A percentile compares a stretch with the other conserved stretches of the same genome.
Conservation (phyloP, 1,140 invertebrate genomes). For the Choristoneura fumiferana region DNA sequence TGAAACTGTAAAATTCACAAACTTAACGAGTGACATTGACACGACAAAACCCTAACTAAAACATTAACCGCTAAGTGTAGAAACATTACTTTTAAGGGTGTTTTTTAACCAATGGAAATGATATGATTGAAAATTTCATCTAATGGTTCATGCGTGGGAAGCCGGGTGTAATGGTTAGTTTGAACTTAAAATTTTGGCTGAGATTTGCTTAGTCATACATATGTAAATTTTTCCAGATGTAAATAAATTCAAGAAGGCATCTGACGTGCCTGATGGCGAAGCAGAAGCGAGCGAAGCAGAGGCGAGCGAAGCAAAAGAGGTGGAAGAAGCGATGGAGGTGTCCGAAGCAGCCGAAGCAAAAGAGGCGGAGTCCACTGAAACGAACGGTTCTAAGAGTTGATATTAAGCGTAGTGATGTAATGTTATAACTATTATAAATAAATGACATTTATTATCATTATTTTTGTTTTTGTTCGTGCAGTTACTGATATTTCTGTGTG, state of each 20-base stretch:
- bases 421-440: conserved; percentile 7
- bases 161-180: too few species aligned
- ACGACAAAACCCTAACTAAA: too few species aligned
- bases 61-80: too few species aligned
- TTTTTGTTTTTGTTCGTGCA: neutral
- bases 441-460: conserved; percentile 12
- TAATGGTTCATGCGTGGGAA: too few species aligned
- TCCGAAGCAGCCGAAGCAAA: neutral
- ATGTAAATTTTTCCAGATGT: conserved; percentile 38
- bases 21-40: too few species aligned
- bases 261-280: conserved; percentile 28
- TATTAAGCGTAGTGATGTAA: neutral
- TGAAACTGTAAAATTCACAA: too few species aligned
- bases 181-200: too few species aligned
- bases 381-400: neutral
- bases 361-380: neutral
- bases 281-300: conserved; percentile 18
- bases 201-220: too few species aligned
- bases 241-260: conserved; percentile 61
- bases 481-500: too few species aligned
- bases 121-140: too few species aligned
- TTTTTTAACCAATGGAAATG: too few species aligned
- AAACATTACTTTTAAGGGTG: too few species aligned
- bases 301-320: neutral
- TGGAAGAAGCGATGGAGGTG: neutral